These are phyloP conservation scores for Pangasius sanitwongsei DNA, from an alignment of 2,797 vertebrate species.

Conservation along the genomic window DNA sequence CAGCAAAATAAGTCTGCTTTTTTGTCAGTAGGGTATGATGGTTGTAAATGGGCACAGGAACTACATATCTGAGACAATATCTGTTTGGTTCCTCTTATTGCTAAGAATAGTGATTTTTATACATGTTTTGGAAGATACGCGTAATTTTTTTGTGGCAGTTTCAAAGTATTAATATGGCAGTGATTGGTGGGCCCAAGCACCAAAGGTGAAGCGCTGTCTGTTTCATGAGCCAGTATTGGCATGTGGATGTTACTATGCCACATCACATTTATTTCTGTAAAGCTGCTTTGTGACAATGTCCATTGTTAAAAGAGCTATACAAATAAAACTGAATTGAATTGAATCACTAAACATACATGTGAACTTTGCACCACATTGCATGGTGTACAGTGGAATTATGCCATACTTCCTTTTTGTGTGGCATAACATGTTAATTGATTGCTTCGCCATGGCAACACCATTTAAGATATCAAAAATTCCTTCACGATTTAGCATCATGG, in stretches of 20 bases:
- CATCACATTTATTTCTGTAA: background rate
- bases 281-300: no score
- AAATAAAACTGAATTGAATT: no score
- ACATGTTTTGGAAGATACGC: background rate
- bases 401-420: background rate
- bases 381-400: background rate
- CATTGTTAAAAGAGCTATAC: no score
- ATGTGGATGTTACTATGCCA: background rate
- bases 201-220: background rate
- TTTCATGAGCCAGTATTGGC: background rate
- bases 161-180: background rate
- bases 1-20: background rate
- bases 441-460: background rate
- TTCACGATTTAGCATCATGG: background rate
- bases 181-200: background rate
- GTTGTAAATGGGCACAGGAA: background rate
- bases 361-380: background rate
- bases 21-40: background rate
- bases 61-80: background rate
- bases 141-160: background rate
- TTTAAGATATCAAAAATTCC: background rate
- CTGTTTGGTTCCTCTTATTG: background rate
- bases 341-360: background rate
- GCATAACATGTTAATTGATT: background rate
- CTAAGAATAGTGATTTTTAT: background rate